Conservation (phyloP, 2,113 vertebrate species). For the Cettia cetti region DNA sequence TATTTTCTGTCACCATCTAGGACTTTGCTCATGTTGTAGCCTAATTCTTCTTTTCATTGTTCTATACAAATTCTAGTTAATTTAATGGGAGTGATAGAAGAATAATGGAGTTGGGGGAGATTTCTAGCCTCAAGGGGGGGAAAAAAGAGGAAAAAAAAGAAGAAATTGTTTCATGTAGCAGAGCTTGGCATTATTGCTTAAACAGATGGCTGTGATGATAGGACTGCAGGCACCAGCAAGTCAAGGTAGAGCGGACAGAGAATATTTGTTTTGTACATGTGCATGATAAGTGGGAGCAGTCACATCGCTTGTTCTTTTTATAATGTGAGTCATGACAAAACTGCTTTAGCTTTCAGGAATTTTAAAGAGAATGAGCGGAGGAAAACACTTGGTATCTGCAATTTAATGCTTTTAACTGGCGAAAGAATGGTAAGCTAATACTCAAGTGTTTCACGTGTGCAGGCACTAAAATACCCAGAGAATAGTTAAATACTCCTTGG, state of each 20-base stretch:
- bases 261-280: constrained; percentile 63
- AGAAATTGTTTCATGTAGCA: neutral
- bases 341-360: constrained; percentile 75
- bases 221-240: constrained; percentile 50
- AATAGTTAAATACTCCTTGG: constrained; percentile 42
- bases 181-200: constrained; percentile 43
- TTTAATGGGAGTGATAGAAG: neutral
- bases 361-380: constrained; percentile 59
- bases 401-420: constrained; percentile 78
- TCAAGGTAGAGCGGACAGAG: constrained; percentile 54
- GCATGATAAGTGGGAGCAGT: constrained; percentile 68
- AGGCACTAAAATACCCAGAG: constrained; percentile 50
- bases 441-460: constrained; percentile 58
- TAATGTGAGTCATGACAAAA: constrained; percentile 78
- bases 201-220: constrained; percentile 43
- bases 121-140: neutral
- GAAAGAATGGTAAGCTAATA: constrained; percentile 69
- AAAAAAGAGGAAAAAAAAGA: neutral
- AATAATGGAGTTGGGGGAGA: neutral
- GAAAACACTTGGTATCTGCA: constrained; percentile 69
- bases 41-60: neutral
- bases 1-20: neutral
- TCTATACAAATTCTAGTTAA: neutral
- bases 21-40: neutral
- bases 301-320: constrained; percentile 75